Evolutionary conservation across 2,888 invertebrate species (phyloP).

Genomic region (Allacma fusca): DNA sequence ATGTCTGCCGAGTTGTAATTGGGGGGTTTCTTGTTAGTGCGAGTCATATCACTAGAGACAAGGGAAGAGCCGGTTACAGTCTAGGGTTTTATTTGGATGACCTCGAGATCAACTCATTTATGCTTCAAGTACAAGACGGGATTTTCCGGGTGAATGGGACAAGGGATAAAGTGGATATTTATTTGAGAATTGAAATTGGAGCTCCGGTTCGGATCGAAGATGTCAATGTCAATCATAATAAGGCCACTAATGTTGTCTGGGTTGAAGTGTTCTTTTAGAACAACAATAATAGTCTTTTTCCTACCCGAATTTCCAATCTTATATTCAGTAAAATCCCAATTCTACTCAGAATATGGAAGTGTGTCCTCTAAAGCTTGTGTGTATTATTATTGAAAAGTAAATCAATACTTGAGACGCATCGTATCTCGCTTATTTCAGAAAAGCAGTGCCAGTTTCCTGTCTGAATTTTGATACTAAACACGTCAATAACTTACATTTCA

Average conservation of each 20-base stretch:
- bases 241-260: constrained; percentile 30
- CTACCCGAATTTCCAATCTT: neutral
- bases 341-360: too few relatives aligned
- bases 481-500: too few relatives aligned
- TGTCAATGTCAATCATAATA: constrained; percentile 21
- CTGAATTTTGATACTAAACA: too few relatives aligned
- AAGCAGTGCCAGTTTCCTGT: too few relatives aligned
- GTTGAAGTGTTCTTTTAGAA: constrained; percentile 20
- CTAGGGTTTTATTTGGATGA: constrained; percentile 36
- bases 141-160: neutral
- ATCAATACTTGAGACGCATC: too few relatives aligned
- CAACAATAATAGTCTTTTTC: too few relatives aligned
- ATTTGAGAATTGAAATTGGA: constrained; percentile 24
- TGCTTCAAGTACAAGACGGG: constrained; percentile 34
- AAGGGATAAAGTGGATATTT: constrained; percentile 19
- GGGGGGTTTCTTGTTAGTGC: constrained; percentile 26
- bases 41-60: constrained; percentile 26
- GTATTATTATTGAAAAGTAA: too few relatives aligned
- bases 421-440: too few relatives aligned
- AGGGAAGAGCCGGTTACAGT: constrained; percentile 16
- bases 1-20: constrained; percentile 5
- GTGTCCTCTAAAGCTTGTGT: too few relatives aligned
- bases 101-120: constrained; percentile 19
- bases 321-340: neutral
- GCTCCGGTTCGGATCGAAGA: constrained; percentile 34